Base-by-base conservation (phyloP, 2,113 vertebrate genomes). In the Dipodomys stephensi region DNA sequence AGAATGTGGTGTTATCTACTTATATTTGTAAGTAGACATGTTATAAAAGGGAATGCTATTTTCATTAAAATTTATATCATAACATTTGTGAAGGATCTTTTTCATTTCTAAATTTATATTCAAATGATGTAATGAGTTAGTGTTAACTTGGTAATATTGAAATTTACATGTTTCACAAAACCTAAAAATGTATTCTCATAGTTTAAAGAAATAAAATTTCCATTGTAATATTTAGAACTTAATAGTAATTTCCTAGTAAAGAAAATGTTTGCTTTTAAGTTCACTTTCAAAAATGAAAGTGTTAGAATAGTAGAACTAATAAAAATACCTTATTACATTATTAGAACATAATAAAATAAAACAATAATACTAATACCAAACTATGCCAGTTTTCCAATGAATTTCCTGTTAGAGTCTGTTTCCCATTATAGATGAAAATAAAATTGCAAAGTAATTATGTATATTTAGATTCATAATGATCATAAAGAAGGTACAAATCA, bases 271-370 rank as follows among this genome's bases (percentile, higher is more conserved):
- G 32, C 7, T 85, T 83, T 81, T 86, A 83, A 69, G 89, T 85
- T 92, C 87, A 12, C 28, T 92, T 90, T 72, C n/a, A 84, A 32
- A 80, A 94, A 78, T 83, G 18, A 86, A 95, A 91, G 79, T 5
- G 84, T 93, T 93, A 88, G 25, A 91, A 83, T 7, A 87, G 92
- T 93, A 86, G 25, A 57, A 65, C 30, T 74, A 32, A 0, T 28
- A n/a, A 68, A 64, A 68, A 20, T 39, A 49, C 2, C 9, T 73
- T 28, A 73, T 73, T 73, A 0, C 20, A 5, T 60, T 62, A 60
- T 62, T 62, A 30, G 16, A 44, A 86, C 20, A 88, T 73, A 87
- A 84, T 89, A 93, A 92, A 93, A 73, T 74, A 67, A 65, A 87
- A 67, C 2, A 80, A 44, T 83, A 7, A 79, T 65, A n/a, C 8